Percentiles rank a stretch among this genome's conserved stretches.
These are phyloP conservation scores for Pachliopta kotzebuea DNA, from an alignment of 2,888 invertebrate genomes.

Conservation along the genomic window DNA sequence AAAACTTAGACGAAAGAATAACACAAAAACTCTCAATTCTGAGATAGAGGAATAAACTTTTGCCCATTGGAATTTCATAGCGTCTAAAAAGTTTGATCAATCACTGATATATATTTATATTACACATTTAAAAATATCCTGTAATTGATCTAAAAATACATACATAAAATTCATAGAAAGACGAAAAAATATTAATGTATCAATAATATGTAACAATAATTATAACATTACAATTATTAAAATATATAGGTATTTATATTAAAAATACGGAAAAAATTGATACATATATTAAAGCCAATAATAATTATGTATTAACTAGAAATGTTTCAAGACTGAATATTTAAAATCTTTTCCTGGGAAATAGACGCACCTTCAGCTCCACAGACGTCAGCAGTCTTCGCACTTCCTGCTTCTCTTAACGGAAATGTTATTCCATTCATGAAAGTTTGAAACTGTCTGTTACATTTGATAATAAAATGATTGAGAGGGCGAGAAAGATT, in stretches of 20 bases:
- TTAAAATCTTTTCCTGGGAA: no score
- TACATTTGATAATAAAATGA: neutral
- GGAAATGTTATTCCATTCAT: neutral
- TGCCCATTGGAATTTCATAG: neutral
- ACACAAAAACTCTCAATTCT: slow-evolving; percentile 41
- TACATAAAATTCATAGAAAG: neutral
- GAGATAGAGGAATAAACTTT: slow-evolving; percentile 28
- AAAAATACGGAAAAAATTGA: no score
- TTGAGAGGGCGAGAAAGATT: neutral
- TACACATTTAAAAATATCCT: neutral
- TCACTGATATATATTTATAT: neutral
- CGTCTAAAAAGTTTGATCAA: neutral
- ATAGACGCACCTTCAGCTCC: no score
- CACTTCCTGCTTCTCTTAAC: neutral
- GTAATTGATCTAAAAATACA: neutral
- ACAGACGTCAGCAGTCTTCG: neutral
- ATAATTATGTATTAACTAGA: no score
- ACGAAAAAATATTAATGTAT: no score
- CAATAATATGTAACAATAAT: no score
- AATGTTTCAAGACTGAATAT: no score
- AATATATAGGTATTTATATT: no score
- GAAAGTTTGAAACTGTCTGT: neutral
- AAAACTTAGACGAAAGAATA: slow-evolving; percentile 38
- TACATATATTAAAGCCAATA: no score
- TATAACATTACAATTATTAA: no score